Base-by-base conservation (phyloP, 2,113 vertebrate species). In the Phodopus roborovskii region DNA sequence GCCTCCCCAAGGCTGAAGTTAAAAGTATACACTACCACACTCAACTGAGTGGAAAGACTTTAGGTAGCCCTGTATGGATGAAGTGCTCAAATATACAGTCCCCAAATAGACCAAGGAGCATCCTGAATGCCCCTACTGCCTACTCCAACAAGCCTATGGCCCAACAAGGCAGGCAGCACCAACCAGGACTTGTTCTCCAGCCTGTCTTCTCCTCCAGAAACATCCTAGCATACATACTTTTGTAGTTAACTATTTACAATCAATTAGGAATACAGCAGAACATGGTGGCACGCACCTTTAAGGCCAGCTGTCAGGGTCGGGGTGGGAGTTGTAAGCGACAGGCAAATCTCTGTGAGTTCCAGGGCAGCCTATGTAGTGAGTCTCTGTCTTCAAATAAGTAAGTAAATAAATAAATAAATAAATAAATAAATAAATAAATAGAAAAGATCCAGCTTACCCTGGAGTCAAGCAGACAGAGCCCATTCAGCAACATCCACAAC, bases 371-470 rank as follows among this genome's bases (percentile, higher is more conserved):
- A 26, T 75, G 5, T 13, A 45, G 39, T 45, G 73, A 75, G 39
- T 26, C 39, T 24, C 71, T 24, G 71, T 42, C 19, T 42, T 42
- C 45, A 45, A 75, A 74, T n/a, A n/a, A n/a, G n/a, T n/a, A n/a
- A n/a, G n/a, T 26, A 74, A 2, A 5, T 1, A 7, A 5, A 0
- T 3, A 8, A n/a, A n/a, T n/a, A n/a, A n/a, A n/a, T n/a, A n/a
- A n/a, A n/a, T n/a, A n/a, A n/a, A n/a, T n/a, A n/a, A n/a, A n/a
- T 26, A 74, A 2, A 5, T 1, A 7, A 5, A 0, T 3, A 8
- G 20, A 3, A 17, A 20, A 7, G 16, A 58, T 36, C 12, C 45
- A n/a, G 20, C 20, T 70, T 70, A 26, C 11, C 85, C 3, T 2
- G 9, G 33, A 53, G 36, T 5, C 77, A 77, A 62, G 83, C 26